Conservation (phyloP, 2,888 invertebrate species). For the Eristalis intricaria region DNA sequence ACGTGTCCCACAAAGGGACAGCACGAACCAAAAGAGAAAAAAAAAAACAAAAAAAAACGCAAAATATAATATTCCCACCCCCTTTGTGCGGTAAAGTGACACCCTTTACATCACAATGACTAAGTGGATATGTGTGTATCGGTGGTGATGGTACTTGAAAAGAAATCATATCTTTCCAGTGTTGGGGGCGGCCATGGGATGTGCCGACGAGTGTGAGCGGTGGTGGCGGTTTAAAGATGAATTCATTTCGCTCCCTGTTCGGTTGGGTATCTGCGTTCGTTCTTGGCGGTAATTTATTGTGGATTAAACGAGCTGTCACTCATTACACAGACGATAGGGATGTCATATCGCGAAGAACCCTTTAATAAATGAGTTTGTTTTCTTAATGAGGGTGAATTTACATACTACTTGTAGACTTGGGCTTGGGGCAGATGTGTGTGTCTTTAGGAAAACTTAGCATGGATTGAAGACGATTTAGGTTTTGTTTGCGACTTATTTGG, state of each 20-base stretch:
- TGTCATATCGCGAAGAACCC: conserved; percentile 9
- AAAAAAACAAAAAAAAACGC: conserved; percentile 8
- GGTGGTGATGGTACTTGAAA: conserved; percentile 15
- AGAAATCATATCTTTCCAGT: conserved; percentile 19
- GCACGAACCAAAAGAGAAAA: not conserved
- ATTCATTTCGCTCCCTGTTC: conserved; percentile 38
- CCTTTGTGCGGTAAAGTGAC: conserved; percentile 40
- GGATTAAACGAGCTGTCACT: conserved; percentile 59
- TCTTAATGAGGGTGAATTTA: not conserved
- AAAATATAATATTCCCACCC: conserved; percentile 34
- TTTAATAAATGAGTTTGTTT: not conserved
- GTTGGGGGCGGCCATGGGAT: not conserved
- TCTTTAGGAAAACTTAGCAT: not conserved
- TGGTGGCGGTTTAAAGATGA: conserved; percentile 44
- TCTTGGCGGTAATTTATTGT: conserved; percentile 34
- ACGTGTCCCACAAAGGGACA: conserved; percentile 21
- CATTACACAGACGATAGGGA: conserved; percentile 26
- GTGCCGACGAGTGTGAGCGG: conserved; percentile 13
- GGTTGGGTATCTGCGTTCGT: conserved; percentile 2
- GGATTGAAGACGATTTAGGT: not conserved
- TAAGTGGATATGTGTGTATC: conserved; percentile 47
- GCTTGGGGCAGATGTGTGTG: not conserved
- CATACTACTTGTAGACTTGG: not conserved
- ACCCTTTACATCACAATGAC: conserved; percentile 59
- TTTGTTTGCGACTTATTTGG: not conserved